phyloP scores from a whole-genome alignment of 2,797 vertebrate species.

The Falco novaeseelandiae region DNA sequence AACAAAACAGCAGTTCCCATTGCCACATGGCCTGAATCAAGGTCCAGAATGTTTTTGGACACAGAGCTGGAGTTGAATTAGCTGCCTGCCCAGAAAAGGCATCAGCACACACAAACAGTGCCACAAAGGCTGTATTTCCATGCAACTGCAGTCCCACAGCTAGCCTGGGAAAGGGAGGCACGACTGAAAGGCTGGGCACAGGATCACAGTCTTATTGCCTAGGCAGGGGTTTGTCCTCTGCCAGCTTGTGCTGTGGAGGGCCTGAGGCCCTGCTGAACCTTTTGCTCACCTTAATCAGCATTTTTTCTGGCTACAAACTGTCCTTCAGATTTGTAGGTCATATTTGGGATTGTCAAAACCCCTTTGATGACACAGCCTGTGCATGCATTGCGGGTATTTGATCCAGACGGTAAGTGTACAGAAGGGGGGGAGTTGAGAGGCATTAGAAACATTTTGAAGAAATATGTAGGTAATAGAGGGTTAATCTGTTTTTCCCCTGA shows the following conservation, averaged over 20 bases:
- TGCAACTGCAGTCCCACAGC: background rate
- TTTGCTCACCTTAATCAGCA: background rate
- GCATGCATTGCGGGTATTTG: background rate
- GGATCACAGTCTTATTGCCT: conserved; percentile 25
- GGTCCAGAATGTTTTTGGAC: background rate
- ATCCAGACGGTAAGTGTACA: background rate
- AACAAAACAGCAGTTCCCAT: background rate
- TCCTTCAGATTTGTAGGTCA: background rate
- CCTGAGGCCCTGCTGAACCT: background rate
- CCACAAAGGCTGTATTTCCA: background rate
- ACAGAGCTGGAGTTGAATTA: background rate
- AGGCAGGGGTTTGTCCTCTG: background rate
- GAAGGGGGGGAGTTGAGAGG: background rate
- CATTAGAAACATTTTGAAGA: background rate
- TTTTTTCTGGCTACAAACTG: background rate
- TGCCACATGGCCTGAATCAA: background rate
- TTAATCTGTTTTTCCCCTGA: background rate
- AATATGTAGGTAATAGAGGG: background rate
- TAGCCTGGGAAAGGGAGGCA: conserved; percentile 25
- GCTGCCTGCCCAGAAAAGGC: background rate
- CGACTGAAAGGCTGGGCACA: conserved; percentile 9
- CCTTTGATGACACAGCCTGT: background rate
- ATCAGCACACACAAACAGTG: accelerated
- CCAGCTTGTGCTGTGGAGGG: background rate
- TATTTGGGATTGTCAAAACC: background rate